Base-by-base conservation (phyloP, 2,888 invertebrate genomes). In the Drosophila sordidula region DNA sequence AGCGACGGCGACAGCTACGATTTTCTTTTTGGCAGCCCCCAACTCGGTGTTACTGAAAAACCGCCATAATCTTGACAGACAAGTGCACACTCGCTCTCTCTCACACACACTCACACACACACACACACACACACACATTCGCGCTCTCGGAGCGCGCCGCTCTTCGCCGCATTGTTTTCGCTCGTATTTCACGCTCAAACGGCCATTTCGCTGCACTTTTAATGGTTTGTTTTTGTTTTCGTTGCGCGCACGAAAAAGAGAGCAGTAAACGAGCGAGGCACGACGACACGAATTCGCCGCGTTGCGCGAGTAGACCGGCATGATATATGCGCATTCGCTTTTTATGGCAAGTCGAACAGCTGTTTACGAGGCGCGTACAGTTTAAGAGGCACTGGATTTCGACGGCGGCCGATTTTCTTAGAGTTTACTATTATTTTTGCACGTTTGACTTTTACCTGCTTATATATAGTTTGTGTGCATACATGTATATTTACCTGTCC, bases 1-100 rank as follows among this genome's bases (percentile, higher is more conserved):
- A 42, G 18, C 70, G 55, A 55, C 71, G 55, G 57, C 58, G 39
- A 58, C 62, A 66, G 54, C 59, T 39, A 64, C 62, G 69, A 55
- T 76, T 75, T 78, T 69, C 72, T 51, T 74, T 72, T 78, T 75
- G 65, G 57, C 64, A 63, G 57, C 52, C 77, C 66, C 75, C 70
- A 66, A 67, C 66, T 71, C 58, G 62, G 4, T 65, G 80, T 64
- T 63, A 47, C 76, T 78, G 70, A 79, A 81, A 78, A 83, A 75
- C 80, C 82, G 86, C 88, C 86, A 84, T 86, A 89, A 89, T 85
- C 83, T 88, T 89, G 89, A 88, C 81, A 80, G 88, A 80, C 82
- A 82, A 86, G 84, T 88, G 80, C 78, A 81, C 71, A 47, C 63
- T 47, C 73, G 46, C 78, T 65, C 74, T 57, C 61, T 34, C 54